Evolutionary conservation across 1,140 invertebrate genomes (phyloP), one percentile per base, ranked within the genome.

Genomic region (Zaprionus tsacasi): DNA sequence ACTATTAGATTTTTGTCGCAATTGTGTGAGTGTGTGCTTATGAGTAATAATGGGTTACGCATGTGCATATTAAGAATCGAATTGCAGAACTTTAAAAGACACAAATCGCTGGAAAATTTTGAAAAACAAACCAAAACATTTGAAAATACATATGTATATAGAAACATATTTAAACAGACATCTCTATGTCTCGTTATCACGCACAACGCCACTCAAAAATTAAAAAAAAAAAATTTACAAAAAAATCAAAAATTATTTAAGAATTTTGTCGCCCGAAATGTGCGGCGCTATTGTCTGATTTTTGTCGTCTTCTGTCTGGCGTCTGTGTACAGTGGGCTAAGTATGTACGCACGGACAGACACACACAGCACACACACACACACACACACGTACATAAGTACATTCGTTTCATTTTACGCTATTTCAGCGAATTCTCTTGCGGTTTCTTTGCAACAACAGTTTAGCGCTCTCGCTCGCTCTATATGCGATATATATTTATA

Each of bases 351-450:
- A 59, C 15, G 6, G 38, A 43, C 21, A 55, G 25, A 33, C 11
- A 25, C 6, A 17, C 1, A 27, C 30, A 21, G 13, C 1, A 27
- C 30, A 21, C 11, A 25, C 36, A 58, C 27, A 43, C 12, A 55
- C 35, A 55, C 13, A 55, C 25, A 33, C 11, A 25, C 6, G 15
- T 7, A 27, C 30, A 21, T 43, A 21, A 10, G 45, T 65, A 33
- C 15, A 52, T 70, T 52, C 33, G 72, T 6, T 48, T 50, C 59
- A 58, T 75, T 70, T 75, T 70, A 59, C 55, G 72, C 72, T 75
- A 75, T 70, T 75, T 75, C 72, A 75, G 72, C 72, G 45, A 64
- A 59, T 70, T 70, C 67, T 70, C 59, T 58, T 52, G 36, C 12
- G 17, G 30, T 27, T 58, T 58, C 48, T 58, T 38, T 17, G 40